Evolutionary conservation across 2,113 vertebrate genomes (phyloP).

Genomic region (Cyphomyrus plagiostoma): DNA sequence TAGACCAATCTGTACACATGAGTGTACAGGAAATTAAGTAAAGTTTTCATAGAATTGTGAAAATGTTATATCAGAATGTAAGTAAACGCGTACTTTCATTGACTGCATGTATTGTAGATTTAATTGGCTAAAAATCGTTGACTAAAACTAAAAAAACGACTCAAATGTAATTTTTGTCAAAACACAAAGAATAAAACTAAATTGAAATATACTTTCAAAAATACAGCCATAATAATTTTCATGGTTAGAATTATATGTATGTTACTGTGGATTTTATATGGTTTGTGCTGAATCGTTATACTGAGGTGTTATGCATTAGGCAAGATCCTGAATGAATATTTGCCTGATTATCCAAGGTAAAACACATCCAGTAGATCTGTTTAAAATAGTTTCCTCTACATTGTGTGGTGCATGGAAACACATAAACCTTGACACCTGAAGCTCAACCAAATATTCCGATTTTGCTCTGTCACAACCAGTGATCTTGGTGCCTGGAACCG

Average conservation of each 20-base stretch:
- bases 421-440: background rate
- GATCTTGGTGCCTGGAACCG: background rate
- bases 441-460: background rate
- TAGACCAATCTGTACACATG: background rate
- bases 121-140: background rate
- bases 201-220: background rate
- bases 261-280: background rate
- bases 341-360: background rate
- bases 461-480: background rate
- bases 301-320: background rate
- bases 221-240: background rate
- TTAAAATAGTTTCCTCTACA: background rate
- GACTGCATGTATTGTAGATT: background rate
- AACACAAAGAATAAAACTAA: too few species aligned
- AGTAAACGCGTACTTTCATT: background rate
- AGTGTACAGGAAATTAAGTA: too few species aligned
- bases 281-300: background rate
- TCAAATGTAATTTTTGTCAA: background rate
- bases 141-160: background rate
- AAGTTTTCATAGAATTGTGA: background rate
- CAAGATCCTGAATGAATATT: background rate
- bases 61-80: background rate
- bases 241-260: background rate
- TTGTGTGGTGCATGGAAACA: background rate
- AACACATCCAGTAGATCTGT: background rate